Evolutionary conservation across 2,113 vertebrate species (phyloP).

Genomic region (Hucho hucho): DNA sequence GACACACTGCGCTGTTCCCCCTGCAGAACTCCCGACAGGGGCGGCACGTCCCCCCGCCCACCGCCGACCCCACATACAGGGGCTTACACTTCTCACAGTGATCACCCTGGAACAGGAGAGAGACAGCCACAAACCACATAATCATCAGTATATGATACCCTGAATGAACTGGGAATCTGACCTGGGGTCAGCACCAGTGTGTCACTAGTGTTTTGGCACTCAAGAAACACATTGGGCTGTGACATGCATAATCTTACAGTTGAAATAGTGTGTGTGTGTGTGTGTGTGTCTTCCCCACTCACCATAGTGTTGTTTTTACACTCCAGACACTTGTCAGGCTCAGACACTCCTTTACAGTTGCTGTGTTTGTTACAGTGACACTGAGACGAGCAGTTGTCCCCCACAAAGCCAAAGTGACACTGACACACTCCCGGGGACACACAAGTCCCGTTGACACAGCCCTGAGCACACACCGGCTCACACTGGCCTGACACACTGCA

Average conservation of each 20-base stretch:
- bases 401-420: slow-evolving; percentile 90
- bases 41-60: slow-evolving; percentile 82
- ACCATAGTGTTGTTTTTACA: slow-evolving; percentile 89
- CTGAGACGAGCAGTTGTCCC: slow-evolving; percentile 87
- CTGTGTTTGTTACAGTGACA: slow-evolving; percentile 92
- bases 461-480: slow-evolving; percentile 86
- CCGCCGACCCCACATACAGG: slow-evolving; percentile 84
- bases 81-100: slow-evolving; percentile 91
- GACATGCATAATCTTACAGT: no score
- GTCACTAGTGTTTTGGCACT: no score
- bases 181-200: no score
- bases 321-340: slow-evolving; percentile 80
- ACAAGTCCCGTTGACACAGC: slow-evolving; percentile 88
- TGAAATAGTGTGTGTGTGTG: neutral
- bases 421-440: slow-evolving; percentile 84
- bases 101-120: slow-evolving; percentile 71
- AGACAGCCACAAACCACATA: neutral
- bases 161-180: no score
- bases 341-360: slow-evolving; percentile 80
- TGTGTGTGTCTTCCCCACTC: slow-evolving; percentile 26
- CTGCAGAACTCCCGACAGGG: slow-evolving; percentile 85
- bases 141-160: neutral
- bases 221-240: no score
- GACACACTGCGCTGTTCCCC: slow-evolving; percentile 84
- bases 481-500: slow-evolving; percentile 80